A percentile compares a stretch with the other conserved stretches of the same genome.
These are phyloP conservation scores for Lepilemur ruficaudatus DNA, from an alignment of 2,797 vertebrate genomes.

Conservation along the genomic window DNA sequence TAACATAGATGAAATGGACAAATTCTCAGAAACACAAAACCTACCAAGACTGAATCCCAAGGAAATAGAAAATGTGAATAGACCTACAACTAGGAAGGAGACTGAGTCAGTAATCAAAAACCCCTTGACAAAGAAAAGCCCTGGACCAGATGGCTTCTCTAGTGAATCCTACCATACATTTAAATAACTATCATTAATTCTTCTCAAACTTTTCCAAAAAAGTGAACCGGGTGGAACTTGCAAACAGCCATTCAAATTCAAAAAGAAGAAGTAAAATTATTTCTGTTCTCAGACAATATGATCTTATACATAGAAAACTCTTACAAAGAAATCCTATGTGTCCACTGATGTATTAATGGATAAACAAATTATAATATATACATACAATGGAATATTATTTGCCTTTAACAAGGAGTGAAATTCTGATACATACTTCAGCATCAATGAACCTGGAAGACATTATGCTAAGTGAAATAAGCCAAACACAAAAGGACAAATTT, in stretches of 20 bases:
- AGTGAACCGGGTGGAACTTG: neutral
- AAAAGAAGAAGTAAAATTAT: neutral
- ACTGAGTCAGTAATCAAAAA: neutral
- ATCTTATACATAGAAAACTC: neutral
- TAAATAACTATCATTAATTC: neutral
- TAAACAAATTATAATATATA: neutral
- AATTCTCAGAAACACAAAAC: neutral
- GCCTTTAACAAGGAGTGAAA: neutral
- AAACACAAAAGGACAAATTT: neutral
- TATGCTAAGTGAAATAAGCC: neutral
- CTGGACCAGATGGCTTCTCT: neutral
- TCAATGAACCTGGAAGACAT: neutral
- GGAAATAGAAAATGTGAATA: neutral
- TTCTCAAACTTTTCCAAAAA: neutral
- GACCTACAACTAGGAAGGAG: neutral
- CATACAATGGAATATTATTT: neutral
- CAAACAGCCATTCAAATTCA: neutral
- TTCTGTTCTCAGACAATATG: neutral
- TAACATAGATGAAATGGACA: neutral
- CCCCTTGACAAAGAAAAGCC: neutral
- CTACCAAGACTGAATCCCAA: neutral
- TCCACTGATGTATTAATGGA: too few relatives aligned
- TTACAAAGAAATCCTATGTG: neutral
- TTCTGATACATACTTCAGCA: neutral
- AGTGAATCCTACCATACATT: neutral